Base-by-base conservation (phyloP, 2,113 vertebrate genomes). In the Osmerus eperlanus region DNA sequence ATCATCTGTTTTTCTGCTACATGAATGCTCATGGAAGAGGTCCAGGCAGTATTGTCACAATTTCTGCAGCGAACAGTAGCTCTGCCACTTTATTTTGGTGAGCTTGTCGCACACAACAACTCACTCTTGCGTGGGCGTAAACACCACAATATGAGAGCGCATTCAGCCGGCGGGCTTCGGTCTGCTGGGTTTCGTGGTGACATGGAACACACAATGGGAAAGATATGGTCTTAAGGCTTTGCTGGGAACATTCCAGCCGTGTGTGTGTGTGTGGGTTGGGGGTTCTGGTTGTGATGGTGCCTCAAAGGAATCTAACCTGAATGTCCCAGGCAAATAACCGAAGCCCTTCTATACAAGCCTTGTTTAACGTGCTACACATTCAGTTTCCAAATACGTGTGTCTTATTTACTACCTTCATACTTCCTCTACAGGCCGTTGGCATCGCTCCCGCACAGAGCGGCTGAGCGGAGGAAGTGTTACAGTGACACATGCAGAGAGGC, bases 1-100 rank as follows among this genome's bases (percentile, higher is more conserved):
- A 60, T 25, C 58, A 60, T 60, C 58, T 62, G 11, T 62, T 28
- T 62, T 62, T 62, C 60, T 15, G 60, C 16, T 62, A 23, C 21
- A 62, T 28, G 60, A 62, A 62, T 28, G 21, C 23, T 21, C 11
- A 62, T 28, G 23, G 60, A 62, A 28, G 23, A 4, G 23, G 23
- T 29, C 60, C 60, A 62, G 60, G 23, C 16, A 28, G 23, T 62
- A 62, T 62, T 62, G 60, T 62, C 28, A 16, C 14, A 6, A 16
- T 62, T 12, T 29, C 28, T n/a, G 41, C 41, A 47, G 41, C 41
- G 5, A 28, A 29, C 60, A 62, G 60, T 29, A 62, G 60, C 25
- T 2, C 60, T 15, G 25, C 25, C 23, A 15, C 60, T 62, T 28
- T 5, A 29, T 28, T 62, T 28, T 2, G 14, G 41, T 12, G 41